Conservation (phyloP, 2,113 vertebrate species). For the Cyphomyrus discorhynchus region DNA sequence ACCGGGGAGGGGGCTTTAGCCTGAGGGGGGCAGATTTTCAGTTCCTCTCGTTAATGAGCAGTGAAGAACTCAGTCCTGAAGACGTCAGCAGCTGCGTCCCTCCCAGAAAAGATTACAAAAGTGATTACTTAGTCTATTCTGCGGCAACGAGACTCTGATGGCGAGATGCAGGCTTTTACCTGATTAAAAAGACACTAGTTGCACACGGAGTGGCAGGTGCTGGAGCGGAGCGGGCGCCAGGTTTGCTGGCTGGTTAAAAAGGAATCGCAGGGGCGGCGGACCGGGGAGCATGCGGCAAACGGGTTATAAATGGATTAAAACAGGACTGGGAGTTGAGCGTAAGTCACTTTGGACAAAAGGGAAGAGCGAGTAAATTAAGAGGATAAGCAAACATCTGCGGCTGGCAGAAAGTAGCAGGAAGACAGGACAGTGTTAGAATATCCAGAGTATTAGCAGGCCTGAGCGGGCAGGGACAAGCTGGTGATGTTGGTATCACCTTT, state of each 20-base stretch:
- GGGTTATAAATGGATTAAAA: neutral
- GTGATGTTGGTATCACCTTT: neutral
- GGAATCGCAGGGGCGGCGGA: neutral
- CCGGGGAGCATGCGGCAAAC: neutral
- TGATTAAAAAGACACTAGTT: neutral
- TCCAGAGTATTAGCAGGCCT: neutral
- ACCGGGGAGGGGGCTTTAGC: neutral
- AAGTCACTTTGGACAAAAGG: neutral
- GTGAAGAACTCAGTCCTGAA: neutral
- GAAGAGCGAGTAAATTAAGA: neutral
- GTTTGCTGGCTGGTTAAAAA: neutral
- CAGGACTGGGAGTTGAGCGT: neutral
- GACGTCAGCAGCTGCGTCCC: neutral
- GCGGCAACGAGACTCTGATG: neutral
- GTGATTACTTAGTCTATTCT: neutral
- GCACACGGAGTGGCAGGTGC: neutral
- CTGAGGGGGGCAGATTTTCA: neutral
- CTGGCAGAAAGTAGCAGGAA: neutral
- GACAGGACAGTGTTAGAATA: neutral
- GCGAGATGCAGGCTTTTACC: neutral
- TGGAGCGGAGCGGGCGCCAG: neutral
- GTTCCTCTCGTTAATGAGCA: neutral
- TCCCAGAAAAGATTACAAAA: neutral
- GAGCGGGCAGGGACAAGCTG: neutral
- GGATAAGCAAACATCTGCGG: neutral